Conservation (phyloP, 1,140 invertebrate genomes). For the Drosophila busckii region DNA sequence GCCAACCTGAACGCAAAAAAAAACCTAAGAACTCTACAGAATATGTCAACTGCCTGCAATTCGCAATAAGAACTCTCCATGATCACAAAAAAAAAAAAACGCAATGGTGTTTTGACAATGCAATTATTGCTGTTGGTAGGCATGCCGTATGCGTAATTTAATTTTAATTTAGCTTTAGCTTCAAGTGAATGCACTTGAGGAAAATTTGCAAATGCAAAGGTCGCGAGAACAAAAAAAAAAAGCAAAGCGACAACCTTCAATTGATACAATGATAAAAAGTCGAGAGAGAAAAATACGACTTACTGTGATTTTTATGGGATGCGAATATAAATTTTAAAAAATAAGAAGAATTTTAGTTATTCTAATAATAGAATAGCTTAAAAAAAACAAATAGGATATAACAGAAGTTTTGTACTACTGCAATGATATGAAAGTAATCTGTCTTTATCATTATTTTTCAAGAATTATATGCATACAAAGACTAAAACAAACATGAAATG, state of each 20-base stretch:
- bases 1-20: too few species aligned
- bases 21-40: too few species aligned
- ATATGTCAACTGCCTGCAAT: too few species aligned
- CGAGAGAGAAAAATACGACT: conserved; percentile 23
- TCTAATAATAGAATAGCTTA: too few species aligned
- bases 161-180: too few species aligned
- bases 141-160: conserved; percentile 55
- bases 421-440: too few species aligned
- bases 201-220: conserved; percentile 45
- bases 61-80: neutral
- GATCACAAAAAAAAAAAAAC: conserved; percentile 1
- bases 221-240: conserved; percentile 3
- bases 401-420: too few species aligned
- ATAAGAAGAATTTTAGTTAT: too few species aligned
- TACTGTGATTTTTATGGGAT: conserved; percentile 39
- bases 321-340: conserved; percentile 56
- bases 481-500: neutral
- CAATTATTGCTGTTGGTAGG: conserved; percentile 21
- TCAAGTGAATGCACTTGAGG: conserved; percentile 67
- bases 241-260: conserved; percentile 9
- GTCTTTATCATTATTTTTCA: too few species aligned
- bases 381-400: too few species aligned
- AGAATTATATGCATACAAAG: conserved; percentile 31
- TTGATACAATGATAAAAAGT: conserved; percentile 47
- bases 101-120: conserved; percentile 3